A percentile compares a stretch with the other conserved stretches of the same genome.
phyloP scores from a whole-genome alignment of 2,888 invertebrate species.

The Ellobium chinense region DNA sequence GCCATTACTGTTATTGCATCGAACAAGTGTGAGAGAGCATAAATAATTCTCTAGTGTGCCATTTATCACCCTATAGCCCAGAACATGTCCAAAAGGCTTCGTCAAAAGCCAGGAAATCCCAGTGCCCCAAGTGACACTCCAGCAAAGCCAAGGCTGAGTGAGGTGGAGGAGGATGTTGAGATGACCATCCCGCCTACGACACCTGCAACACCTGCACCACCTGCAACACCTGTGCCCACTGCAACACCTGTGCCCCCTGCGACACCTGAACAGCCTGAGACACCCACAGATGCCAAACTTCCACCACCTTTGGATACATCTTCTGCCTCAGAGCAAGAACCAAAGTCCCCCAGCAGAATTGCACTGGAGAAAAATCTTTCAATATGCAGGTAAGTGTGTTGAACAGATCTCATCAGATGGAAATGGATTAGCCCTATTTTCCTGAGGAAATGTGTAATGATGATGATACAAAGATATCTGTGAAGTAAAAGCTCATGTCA shows the following conservation, averaged over 20 bases:
- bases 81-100: constrained; percentile 43
- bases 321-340: constrained; percentile 27
- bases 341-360: constrained; percentile 44
- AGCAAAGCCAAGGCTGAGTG: constrained; percentile 35
- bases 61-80: constrained; percentile 38
- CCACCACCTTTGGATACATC: too few relatives aligned
- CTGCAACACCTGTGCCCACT: not conserved
- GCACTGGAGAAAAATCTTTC: constrained; percentile 50
- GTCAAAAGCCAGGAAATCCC: not conserved
- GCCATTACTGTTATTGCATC: too few relatives aligned
- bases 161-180: constrained; percentile 44
- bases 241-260: not conserved
- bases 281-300: not conserved
- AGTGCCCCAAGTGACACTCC: not conserved
- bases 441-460: too few relatives aligned
- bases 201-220: not conserved
- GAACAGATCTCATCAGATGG: too few relatives aligned
- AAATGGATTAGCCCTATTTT: too few relatives aligned
- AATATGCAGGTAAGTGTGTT: constrained; percentile 47
- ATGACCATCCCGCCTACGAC: not conserved
- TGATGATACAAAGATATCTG: too few relatives aligned
- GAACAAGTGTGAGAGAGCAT: too few relatives aligned
- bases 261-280: not conserved
- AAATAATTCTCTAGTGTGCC: too few relatives aligned
- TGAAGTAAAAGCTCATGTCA: too few relatives aligned